Evolutionary conservation across 2,113 vertebrate genomes (phyloP), one percentile per base, ranked within the genome.

Genomic region (Platichthys stellatus): DNA sequence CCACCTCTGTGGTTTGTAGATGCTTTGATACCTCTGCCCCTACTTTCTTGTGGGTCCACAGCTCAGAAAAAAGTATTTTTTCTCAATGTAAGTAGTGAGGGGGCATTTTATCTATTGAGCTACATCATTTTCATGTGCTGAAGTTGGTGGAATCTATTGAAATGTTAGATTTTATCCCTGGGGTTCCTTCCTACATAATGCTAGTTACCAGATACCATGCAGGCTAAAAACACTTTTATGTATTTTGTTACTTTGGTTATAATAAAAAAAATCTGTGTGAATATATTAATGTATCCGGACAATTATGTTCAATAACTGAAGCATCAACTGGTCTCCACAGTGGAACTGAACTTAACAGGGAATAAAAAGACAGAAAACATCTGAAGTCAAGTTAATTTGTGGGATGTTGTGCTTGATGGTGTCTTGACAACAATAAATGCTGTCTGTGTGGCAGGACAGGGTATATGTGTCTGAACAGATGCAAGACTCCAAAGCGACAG

Each of bases 351-450:
- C 54, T 58, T 43, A 49, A 60, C 21, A 26, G 3, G 11, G 23
- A 73, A 59, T 15, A 58, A 35, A 73, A 20, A 58, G 20, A 58
- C 15, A 40, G n/a, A 59, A 45, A 28, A 54, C 0, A 2, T 51
- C 45, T 21, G 9, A 51, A 51, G 23, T 72, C 77, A 78, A 77
- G 79, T 84, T 85, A 72, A 84, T 9, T 35, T 69, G 62, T 73
- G 26, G 54, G 40, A 60, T 28, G 58, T 54, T 35, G 35, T 43
- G 74, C 18, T 54, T 11, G 51, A 54, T 18, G 14, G n/a, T 9
- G 53, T 11, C 58, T 61, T 54, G 59, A 58, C 31, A 31, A 69
- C 57, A 40, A 31, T 31, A 31, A 0, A 60, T 28, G 28, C 10
- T 81, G 21, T 66, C 35, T 57, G 53, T 40, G 58, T 26, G 45